Base-by-base conservation (phyloP, 1,140 invertebrate species). In the Sipha flava region DNA sequence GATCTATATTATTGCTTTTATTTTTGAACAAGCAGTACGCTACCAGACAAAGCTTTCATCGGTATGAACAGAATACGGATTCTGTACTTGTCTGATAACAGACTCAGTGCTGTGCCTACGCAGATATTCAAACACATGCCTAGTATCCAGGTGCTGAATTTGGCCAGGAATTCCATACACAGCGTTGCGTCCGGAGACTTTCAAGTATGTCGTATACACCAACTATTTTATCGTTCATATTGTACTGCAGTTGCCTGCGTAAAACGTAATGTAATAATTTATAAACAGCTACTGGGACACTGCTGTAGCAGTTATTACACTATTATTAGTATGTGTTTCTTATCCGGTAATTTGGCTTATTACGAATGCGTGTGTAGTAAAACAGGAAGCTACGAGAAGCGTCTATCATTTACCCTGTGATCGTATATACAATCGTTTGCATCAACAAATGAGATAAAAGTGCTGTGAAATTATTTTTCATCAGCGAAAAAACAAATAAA, bases 21-120 rank as follows among this genome's bases (percentile, higher is more conserved):
- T 80, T 80, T 10, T 79, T 43, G 34, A 21, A 80, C n/a, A 85
- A 84, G 47, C 86, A 93, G 92, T 84, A 87, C 88, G 82, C 84
- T 93, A 52, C 89, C 90, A 80, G 90, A 90, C 79, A 88, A 89
- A 80, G 88, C 90, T 68, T 94, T 94, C 83, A 87, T 88, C 43
- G 92, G 91, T 68, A 85, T 93, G 83, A 88, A 89, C 80, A 87
- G 90, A 82, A 89, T 91, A 70, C 89, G 90, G 81, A 92, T 89
- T 85, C 87, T 93, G 81, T 92, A 91, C 82, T 85, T 94, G 73
- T 89, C 91, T 1, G 92, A 93, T 84, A 94, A 93, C 84, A 87
- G 88, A 62, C 85, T 94, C 26, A 86, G 88, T 7, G 87, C 89
- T 81, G 89, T 94, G 85, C 93, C 92, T 14, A 87, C 89, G 34